Base-by-base conservation (phyloP, 2,888 invertebrate species). In the Halocaridina rubra region DNA sequence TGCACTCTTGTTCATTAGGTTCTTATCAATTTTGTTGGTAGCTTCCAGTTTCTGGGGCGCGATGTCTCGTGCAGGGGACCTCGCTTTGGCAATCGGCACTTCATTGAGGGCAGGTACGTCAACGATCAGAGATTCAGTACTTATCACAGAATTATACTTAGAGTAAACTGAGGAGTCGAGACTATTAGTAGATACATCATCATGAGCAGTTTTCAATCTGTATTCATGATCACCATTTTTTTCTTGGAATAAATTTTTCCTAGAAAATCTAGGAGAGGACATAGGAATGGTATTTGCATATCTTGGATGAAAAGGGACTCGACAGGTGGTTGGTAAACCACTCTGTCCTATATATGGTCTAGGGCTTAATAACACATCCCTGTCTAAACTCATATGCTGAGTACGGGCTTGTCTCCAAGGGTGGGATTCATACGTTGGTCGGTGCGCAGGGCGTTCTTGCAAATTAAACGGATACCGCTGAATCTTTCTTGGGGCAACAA, bases 381-480 rank as follows among this genome's bases (percentile, higher is more conserved):
- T n/a, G 16, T 24, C 27, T 7, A 19, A 75, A 64, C 29, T 19
- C 7, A 67, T 19, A 39, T 67, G 53, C 13, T 74, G 75, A 10
- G 81, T 19, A 30, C 67, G 57, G 22, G 46, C 27, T 30, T 24
- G 27, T 13, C 67, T 64, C 19, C 53, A 57, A n/a, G 29, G 13
- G 64, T 27, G 27, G 24, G n/a, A 19, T 5, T 46, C 27, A 27
- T 33, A 39, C 27, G 78, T 19, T 61, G 78, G 67, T 24, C 53
- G 53, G 33, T 29, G 22, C 46, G 27, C 22, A n/a, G 79, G 29
- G 29, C 53, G 67, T 33, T 79, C 74, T 61, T 77, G 78, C 0
- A 78, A 61, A 24, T 69, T 77, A 22, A 78, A 30, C 1, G 82
- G 72, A 24, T 76, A 69, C 29, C 82, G 71, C 0, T 67, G 61